These are phyloP conservation scores for Sparidentex hasta DNA, from an alignment of 2,797 vertebrate genomes.

Conservation along the genomic window DNA sequence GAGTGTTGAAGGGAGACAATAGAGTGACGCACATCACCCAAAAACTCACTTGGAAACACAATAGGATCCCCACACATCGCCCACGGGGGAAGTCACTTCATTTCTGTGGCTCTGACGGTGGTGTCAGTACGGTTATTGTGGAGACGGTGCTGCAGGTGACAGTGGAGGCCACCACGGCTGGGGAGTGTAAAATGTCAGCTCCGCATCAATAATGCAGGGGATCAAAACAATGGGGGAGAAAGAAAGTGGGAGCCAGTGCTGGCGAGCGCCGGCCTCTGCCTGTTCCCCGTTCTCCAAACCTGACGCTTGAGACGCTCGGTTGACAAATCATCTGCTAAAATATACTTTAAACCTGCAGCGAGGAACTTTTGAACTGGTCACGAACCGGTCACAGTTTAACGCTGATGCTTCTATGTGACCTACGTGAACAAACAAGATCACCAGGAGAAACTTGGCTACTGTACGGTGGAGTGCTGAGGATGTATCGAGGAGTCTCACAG, in stretches of 20 bases:
- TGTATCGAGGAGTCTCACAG: too few species aligned
- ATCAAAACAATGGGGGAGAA: slow-evolving; percentile 49
- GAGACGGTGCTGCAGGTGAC: slow-evolving; percentile 57
- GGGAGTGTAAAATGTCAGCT: slow-evolving; percentile 65
- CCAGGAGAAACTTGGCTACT: neutral
- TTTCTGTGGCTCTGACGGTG: slow-evolving; percentile 4
- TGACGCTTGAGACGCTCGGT: neutral
- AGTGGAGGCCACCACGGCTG: slow-evolving; percentile 32
- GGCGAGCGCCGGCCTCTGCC: neutral
- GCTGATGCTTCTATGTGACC: neutral
- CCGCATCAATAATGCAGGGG: slow-evolving; percentile 70
- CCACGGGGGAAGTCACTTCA: slow-evolving; percentile 15
- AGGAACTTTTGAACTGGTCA: too few species aligned
- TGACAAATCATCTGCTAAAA: neutral
- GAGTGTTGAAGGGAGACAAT: neutral
- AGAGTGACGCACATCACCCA: neutral
- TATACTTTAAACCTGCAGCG: too few species aligned
- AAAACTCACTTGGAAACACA: slow-evolving; percentile 1
- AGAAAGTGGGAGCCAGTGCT: slow-evolving; percentile 2
- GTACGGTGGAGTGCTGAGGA: too few species aligned
- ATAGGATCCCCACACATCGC: neutral
- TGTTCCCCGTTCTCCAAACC: neutral
- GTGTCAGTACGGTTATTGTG: slow-evolving; percentile 16
- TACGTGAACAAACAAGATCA: neutral
- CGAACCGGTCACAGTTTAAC: neutral